These are phyloP conservation scores for Ploceus nigricollis DNA, from an alignment of 2,113 vertebrate species.

Conservation along the genomic window DNA sequence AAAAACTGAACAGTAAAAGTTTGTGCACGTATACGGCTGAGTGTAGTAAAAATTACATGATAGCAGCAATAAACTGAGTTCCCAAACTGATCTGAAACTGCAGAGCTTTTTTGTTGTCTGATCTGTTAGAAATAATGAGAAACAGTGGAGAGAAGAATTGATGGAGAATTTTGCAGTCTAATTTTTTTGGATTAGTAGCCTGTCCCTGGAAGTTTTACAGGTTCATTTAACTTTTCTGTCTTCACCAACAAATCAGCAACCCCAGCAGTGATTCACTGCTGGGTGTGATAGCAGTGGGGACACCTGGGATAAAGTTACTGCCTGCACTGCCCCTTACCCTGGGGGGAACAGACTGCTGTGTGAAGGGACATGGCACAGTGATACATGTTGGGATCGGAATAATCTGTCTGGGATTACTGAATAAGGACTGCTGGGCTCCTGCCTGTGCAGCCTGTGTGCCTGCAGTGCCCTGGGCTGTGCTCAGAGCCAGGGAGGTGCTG, in stretches of 20 bases:
- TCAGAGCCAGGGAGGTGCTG: background rate
- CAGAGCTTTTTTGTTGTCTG: background rate
- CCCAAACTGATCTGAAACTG: background rate
- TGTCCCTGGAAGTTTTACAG: background rate
- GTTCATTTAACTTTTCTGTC: background rate
- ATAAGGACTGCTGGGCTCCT: background rate
- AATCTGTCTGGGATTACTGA: background rate
- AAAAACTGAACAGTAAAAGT: background rate
- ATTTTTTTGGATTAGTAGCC: background rate
- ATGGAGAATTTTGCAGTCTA: background rate
- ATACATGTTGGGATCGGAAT: background rate
- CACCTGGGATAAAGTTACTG: background rate
- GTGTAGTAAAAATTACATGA: background rate
- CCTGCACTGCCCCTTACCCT: background rate
- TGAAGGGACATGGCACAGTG: background rate
- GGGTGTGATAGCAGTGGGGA: background rate
- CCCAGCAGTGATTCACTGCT: background rate
- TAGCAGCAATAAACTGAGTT: background rate
- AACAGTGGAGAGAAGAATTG: background rate
- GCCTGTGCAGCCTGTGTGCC: background rate
- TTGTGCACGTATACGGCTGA: background rate
- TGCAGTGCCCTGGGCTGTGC: too few relatives aligned
- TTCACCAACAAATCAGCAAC: background rate
- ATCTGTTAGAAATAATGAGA: background rate
- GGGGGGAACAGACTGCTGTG: background rate